Percentiles rank a stretch among this genome's conserved stretches.
These are phyloP conservation scores for Leistus spinibarbis DNA, from an alignment of 2,888 invertebrate genomes.

Conservation along the genomic window DNA sequence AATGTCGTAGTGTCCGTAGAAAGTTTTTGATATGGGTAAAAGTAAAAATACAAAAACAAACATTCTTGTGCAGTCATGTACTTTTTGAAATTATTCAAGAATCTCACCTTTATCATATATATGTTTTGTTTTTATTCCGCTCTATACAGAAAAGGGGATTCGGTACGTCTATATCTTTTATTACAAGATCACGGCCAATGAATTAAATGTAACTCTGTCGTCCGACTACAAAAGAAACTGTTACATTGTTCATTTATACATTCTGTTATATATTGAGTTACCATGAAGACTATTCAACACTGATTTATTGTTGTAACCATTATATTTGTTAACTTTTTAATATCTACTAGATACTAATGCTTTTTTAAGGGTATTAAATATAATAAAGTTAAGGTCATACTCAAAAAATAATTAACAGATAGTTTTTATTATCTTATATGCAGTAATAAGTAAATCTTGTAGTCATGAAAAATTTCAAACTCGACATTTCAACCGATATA, in stretches of 20 bases:
- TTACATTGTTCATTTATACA: neutral
- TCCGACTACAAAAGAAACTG: conserved; percentile 10
- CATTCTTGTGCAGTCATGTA: neutral
- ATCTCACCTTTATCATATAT: neutral
- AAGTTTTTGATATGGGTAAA: neutral
- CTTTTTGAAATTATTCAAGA: neutral
- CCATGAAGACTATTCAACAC: neutral
- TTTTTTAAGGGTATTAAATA: neutral
- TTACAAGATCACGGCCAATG: conserved; percentile 9
- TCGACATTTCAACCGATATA: too few species aligned
- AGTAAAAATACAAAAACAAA: neutral
- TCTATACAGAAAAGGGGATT: neutral
- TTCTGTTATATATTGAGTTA: neutral
- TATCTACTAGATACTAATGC: neutral
- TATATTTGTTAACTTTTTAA: neutral
- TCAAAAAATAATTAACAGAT: too few species aligned
- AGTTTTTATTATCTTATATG: too few species aligned
- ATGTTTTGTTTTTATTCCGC: neutral
- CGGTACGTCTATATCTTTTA: neutral
- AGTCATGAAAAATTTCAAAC: too few species aligned
- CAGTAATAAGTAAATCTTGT: too few species aligned
- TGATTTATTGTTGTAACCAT: neutral
- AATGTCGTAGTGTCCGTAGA: neutral
- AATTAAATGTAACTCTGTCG: conserved; percentile 1
- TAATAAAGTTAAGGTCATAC: neutral